Conservation (phyloP, 1,140 invertebrate species). For the Archegozetes longisetosus region DNA sequence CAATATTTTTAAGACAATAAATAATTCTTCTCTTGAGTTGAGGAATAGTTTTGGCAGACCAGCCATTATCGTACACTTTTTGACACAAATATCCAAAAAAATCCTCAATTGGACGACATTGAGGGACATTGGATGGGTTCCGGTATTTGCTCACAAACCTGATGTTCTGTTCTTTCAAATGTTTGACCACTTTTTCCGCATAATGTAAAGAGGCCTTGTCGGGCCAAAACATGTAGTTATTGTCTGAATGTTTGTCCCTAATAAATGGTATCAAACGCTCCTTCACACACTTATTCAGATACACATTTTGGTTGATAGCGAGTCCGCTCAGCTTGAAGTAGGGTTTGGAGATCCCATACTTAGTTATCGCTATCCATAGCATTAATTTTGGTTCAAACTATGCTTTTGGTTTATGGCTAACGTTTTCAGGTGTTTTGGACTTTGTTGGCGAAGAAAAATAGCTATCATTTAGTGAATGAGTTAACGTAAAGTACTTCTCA, state of each 20-base stretch:
- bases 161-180: not conserved
- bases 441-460: not conserved
- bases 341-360: not conserved
- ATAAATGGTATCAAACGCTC: conserved; percentile 6
- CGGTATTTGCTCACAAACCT: not conserved
- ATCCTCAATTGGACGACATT: conserved; percentile 7
- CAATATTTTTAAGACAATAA: not conserved
- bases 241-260: not conserved
- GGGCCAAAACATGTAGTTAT: conserved; percentile 4
- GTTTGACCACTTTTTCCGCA: not conserved
- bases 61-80: not conserved
- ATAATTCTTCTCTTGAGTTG: not conserved
- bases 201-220: conserved; percentile 6
- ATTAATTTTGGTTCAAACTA: not conserved
- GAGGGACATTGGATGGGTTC: conserved; percentile 9
- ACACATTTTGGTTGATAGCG: not conserved
- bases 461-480: not conserved
- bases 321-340: not conserved
- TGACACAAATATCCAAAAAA: not conserved
- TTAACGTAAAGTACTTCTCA: conserved; percentile 6
- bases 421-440: not conserved
- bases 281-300: conserved; percentile 9
- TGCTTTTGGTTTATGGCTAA: not conserved
- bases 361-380: not conserved
- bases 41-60: not conserved